Evolutionary conservation across 1,140 invertebrate genomes (phyloP).

Genomic region (Calliopsis andreniformis): DNA sequence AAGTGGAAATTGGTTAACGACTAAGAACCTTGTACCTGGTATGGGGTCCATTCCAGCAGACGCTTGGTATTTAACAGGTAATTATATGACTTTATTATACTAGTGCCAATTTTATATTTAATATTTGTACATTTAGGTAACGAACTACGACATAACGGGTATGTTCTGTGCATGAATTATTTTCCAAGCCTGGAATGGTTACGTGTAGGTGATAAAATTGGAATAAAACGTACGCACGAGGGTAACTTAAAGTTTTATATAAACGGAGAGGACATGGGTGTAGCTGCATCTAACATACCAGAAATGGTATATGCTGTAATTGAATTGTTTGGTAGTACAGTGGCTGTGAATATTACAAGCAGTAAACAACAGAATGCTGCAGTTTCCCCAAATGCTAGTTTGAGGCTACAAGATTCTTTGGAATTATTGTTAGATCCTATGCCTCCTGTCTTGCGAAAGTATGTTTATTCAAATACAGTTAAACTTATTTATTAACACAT

Average conservation of each 20-base stretch:
- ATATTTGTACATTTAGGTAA: conserved; percentile 81
- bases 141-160: conserved; percentile 85
- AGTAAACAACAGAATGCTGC: conserved; percentile 76
- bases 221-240: conserved; percentile 84
- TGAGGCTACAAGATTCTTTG: conserved; percentile 84
- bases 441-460: conserved; percentile 78
- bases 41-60: conserved; percentile 83
- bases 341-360: conserved; percentile 85
- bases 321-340: conserved; percentile 87
- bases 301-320: conserved; percentile 89
- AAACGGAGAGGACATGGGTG: conserved; percentile 92
- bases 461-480: conserved; percentile 10
- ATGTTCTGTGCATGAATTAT: conserved; percentile 84
- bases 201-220: conserved; percentile 87
- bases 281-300: conserved; percentile 89
- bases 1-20: conserved; percentile 82
- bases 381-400: conserved; percentile 83
- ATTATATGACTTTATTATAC: conserved; percentile 7
- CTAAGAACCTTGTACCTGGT: conserved; percentile 85
- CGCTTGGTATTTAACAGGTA: conserved; percentile 86
- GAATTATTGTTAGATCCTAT: conserved; percentile 84
- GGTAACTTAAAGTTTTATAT: conserved; percentile 85
- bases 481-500: not conserved
- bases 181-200: conserved; percentile 91
- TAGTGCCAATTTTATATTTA: conserved; percentile 8